phyloP scores from a whole-genome alignment of 2,113 vertebrate genomes.

The Peromyscus leucopus region DNA sequence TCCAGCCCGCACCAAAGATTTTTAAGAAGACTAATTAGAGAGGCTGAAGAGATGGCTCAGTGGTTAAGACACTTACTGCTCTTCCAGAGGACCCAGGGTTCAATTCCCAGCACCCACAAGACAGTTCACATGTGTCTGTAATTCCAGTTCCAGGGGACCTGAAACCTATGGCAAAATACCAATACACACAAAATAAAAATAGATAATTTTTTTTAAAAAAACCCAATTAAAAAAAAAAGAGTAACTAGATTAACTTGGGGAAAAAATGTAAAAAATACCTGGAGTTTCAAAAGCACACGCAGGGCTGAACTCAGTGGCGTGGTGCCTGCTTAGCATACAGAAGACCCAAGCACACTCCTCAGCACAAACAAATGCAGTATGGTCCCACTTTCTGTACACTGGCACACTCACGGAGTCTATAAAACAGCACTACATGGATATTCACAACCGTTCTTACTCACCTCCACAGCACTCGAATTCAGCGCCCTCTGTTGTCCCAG shows the following conservation, averaged over 20 bases:
- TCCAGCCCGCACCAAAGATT: too few species aligned
- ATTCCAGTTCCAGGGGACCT: not conserved
- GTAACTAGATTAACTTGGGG: conserved; percentile 1
- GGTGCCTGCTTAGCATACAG: not conserved
- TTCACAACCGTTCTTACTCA: not conserved
- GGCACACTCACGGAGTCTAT: not conserved
- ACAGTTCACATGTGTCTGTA: not conserved
- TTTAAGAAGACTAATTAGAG: not conserved
- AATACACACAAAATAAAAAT: not conserved
- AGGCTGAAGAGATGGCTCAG: not conserved
- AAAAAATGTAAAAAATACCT: not conserved
- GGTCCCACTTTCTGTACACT: not conserved
- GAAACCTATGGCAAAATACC: not conserved
- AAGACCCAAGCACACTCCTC: not conserved
- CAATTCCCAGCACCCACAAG: not conserved
- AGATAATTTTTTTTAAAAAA: not conserved
- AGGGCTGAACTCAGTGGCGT: not conserved
- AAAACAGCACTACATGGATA: not conserved
- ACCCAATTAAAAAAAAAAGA: not conserved
- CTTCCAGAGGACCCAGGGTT: not conserved
- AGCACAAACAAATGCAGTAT: not conserved
- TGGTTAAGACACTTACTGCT: not conserved
- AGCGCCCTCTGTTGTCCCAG: conserved; percentile 1
- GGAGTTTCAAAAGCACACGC: not conserved
- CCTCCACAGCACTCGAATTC: conserved; percentile 10